Percentiles rank a stretch among this genome's conserved stretches.
phyloP scores from a whole-genome alignment of 2,797 vertebrate genomes.

The Spheniscus humboldti region DNA sequence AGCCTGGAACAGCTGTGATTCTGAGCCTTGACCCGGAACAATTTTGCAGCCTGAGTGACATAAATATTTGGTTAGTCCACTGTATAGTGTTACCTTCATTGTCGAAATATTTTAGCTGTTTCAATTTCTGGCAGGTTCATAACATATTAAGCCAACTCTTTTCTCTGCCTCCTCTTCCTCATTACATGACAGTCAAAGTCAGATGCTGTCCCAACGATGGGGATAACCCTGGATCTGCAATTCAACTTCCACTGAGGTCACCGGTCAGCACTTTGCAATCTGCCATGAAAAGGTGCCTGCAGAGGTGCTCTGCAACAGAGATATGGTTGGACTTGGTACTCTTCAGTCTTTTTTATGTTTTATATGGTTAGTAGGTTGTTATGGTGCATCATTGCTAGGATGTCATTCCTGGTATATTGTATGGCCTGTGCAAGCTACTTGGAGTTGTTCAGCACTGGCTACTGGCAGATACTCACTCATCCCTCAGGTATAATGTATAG shows the following conservation, averaged over 20 bases:
- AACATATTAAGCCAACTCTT: background rate
- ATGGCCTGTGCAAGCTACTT: background rate
- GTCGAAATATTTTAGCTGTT: background rate
- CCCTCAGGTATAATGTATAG: too few species aligned
- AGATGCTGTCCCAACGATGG: background rate
- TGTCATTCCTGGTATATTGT: background rate
- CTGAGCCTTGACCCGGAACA: background rate
- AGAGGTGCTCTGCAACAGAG: background rate
- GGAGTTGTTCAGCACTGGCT: background rate
- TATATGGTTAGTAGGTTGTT: background rate
- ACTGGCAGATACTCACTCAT: background rate
- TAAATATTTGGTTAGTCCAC: background rate
- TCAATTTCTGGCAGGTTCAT: background rate
- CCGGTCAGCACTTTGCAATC: background rate
- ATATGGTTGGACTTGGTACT: accelerated
- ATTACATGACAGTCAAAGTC: background rate
- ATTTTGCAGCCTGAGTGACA: background rate
- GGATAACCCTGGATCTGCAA: background rate
- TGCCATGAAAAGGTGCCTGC: background rate
- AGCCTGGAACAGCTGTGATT: background rate
- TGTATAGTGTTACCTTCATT: background rate
- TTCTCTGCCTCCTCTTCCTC: background rate
- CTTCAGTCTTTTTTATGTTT: background rate
- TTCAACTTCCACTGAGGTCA: background rate
- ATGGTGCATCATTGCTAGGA: too few species aligned